Evolutionary conservation across 2,113 vertebrate genomes (phyloP).

Genomic region (Lonchura striata): DNA sequence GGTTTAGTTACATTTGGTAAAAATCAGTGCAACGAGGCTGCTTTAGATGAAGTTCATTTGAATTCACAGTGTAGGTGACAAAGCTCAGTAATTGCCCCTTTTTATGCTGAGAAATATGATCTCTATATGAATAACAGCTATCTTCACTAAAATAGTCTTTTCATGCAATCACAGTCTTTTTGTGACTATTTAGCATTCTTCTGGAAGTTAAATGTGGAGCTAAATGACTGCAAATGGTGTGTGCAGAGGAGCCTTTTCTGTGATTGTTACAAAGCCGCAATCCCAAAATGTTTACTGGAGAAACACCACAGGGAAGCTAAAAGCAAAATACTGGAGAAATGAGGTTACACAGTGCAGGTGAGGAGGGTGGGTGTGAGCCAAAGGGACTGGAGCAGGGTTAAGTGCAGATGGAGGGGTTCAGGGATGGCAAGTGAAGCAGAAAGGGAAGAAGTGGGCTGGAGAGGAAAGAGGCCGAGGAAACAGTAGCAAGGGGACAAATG

Average conservation of each 20-base stretch:
- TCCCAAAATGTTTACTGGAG: neutral
- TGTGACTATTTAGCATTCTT: constrained; percentile 34
- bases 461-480: neutral
- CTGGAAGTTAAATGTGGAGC: constrained; percentile 1
- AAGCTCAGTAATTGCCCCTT: neutral
- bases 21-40: neutral
- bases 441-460: neutral
- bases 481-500: neutral
- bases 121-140: constrained; percentile 33
- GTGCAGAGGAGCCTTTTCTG: neutral
- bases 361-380: neutral
- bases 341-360: neutral
- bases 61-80: constrained; percentile 33
- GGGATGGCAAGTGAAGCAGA: neutral
- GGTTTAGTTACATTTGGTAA: neutral
- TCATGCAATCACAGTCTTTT: constrained; percentile 30
- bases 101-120: neutral
- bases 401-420: neutral
- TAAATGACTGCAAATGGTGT: constrained; percentile 1
- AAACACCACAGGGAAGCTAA: neutral
- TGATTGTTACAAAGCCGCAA: neutral
- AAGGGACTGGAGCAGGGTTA: neutral
- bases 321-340: neutral
- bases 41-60: neutral
- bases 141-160: constrained; percentile 31